Conservation (phyloP, 92 coral and sea anemone species). For the Zoanthus solanderi region DNA sequence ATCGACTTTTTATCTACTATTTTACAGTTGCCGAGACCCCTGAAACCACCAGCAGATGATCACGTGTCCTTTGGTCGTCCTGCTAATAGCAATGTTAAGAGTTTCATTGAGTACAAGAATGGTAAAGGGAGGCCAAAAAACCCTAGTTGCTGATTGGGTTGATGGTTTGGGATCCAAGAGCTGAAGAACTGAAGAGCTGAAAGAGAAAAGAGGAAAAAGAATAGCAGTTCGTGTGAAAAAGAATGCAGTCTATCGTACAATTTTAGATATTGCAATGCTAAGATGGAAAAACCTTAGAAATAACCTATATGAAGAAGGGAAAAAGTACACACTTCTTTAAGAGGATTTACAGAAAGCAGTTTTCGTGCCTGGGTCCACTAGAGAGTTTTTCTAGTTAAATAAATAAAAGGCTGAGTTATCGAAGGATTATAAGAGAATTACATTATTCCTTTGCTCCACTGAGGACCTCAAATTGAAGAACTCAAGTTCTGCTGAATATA, state of each 20-base stretch:
- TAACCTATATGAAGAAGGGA: conserved; percentile 18
- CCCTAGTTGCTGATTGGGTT: not conserved
- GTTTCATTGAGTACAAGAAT: not conserved
- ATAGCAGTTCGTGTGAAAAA: not conserved
- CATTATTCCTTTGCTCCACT: not conserved
- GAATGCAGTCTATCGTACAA: not conserved
- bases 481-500: not conserved
- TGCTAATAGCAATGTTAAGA: not conserved
- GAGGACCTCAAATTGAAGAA: not conserved
- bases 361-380: conserved; percentile 21
- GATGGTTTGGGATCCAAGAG: conserved; percentile 2
- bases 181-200: not conserved
- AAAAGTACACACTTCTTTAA: not conserved
- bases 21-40: not conserved
- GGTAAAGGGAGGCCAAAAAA: not conserved
- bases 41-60: not conserved
- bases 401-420: not conserved
- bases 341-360: conserved; percentile 19
- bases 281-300: not conserved
- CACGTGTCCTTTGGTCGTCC: not conserved
- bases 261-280: not conserved
- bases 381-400: not conserved
- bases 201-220: not conserved
- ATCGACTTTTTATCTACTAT: not conserved
- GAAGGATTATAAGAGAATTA: not conserved